These are phyloP conservation scores for Otolemur garnettii DNA, from an alignment of 2,113 vertebrate genomes.

Conservation along the genomic window DNA sequence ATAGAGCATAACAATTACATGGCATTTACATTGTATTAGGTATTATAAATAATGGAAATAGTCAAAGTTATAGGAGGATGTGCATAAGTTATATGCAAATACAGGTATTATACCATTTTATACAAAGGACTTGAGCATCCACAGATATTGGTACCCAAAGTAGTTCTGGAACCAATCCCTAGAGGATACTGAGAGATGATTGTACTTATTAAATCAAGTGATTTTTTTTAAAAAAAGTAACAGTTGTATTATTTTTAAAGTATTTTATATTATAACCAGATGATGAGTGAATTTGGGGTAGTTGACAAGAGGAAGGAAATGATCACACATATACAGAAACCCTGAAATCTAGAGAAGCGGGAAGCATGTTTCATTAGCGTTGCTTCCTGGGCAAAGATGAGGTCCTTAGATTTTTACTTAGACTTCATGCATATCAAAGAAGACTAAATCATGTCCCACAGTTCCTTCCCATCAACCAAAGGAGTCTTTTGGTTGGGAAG, in stretches of 20 bases:
- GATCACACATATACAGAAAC: background rate
- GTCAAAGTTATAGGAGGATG: background rate
- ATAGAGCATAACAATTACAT: background rate
- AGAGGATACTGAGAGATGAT: background rate
- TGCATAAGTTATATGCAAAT: background rate
- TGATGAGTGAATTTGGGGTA: constrained; percentile 16
- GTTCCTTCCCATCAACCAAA: background rate
- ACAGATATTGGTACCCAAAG: background rate
- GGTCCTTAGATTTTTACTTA: constrained; percentile 21
- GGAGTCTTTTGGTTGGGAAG: background rate
- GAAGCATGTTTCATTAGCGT: constrained; percentile 32
- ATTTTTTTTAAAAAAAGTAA: constrained; percentile 38
- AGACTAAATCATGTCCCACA: background rate
- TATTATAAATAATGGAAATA: background rate
- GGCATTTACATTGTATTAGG: background rate
- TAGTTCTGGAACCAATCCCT: background rate
- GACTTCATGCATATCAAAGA: background rate
- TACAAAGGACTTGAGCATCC: background rate
- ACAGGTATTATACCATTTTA: background rate
- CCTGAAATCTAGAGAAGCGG: constrained; percentile 32
- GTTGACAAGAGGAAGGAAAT: constrained; percentile 60
- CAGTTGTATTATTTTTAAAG: background rate
- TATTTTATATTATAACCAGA: background rate
- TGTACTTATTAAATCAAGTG: constrained; percentile 18
- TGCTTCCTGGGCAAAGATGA: background rate